Conservation (phyloP, 2,113 vertebrate species). For the Donacobius atricapilla region DNA sequence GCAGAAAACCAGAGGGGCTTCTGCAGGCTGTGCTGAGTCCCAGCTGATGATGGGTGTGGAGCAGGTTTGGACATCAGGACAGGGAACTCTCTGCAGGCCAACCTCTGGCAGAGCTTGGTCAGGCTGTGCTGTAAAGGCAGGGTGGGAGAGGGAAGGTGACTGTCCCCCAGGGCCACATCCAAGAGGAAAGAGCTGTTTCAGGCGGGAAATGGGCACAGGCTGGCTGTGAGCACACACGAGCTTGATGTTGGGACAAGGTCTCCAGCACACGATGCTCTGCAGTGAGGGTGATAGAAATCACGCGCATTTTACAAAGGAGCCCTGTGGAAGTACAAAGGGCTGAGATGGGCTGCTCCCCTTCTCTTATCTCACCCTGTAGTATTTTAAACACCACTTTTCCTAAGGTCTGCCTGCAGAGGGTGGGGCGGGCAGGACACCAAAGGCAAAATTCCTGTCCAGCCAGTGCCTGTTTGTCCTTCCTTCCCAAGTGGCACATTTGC, state of each 20-base stretch:
- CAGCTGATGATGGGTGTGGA: neutral
- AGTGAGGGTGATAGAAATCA: neutral
- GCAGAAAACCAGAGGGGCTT: neutral
- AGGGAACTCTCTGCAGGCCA: neutral
- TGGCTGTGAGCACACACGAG: neutral
- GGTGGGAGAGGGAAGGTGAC: neutral
- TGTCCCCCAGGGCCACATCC: neutral
- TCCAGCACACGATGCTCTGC: neutral
- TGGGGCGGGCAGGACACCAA: neutral
- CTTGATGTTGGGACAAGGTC: neutral
- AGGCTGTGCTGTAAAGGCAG: neutral
- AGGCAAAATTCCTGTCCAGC: neutral
- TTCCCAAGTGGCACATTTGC: neutral
- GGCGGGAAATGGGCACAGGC: rapidly evolving
- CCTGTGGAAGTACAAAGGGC: rapidly evolving
- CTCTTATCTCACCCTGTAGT: neutral
- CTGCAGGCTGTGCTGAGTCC: neutral
- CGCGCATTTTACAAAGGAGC: neutral
- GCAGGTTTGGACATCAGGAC: neutral
- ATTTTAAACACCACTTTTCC: neutral
- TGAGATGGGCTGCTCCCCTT: neutral
- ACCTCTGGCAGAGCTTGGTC: neutral
- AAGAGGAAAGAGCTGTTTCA: neutral
- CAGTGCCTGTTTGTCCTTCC: neutral
- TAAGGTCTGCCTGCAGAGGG: neutral